Conservation (phyloP, 2,113 vertebrate genomes). For the Clarias batrachus region DNA sequence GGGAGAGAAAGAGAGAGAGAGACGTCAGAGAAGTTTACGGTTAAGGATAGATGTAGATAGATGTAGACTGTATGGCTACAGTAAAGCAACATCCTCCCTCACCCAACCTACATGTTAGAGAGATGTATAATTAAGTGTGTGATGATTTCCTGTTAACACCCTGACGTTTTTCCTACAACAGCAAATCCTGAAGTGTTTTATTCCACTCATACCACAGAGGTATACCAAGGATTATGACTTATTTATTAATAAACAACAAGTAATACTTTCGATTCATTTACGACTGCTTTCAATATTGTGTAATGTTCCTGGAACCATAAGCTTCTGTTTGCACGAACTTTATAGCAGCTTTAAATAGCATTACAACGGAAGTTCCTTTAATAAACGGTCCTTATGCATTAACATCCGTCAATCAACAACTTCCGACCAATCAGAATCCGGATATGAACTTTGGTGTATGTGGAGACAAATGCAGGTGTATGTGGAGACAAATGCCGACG, state of each 20-base stretch:
- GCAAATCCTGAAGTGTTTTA: background rate
- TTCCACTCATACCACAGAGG: background rate
- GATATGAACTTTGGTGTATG: background rate
- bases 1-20: background rate
- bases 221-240: background rate
- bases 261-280: background rate
- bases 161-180: background rate
- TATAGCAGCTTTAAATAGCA: too few species aligned
- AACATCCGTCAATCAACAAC: background rate
- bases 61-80: too few species aligned
- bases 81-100: too few species aligned
- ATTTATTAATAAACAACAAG: background rate
- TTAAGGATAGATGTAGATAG: background rate
- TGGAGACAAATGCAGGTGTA: background rate
- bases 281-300: background rate
- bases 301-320: background rate
- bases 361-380: too few species aligned
- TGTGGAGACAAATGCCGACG: background rate
- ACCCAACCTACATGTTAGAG: too few species aligned
- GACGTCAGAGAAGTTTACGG: slow-evolving; percentile 6
- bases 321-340: background rate
- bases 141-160: background rate
- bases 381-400: too few species aligned
- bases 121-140: background rate
- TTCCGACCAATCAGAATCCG: background rate